These are phyloP conservation scores for Pristis pectinata DNA, from an alignment of 2,797 vertebrate species.

Conservation along the genomic window DNA sequence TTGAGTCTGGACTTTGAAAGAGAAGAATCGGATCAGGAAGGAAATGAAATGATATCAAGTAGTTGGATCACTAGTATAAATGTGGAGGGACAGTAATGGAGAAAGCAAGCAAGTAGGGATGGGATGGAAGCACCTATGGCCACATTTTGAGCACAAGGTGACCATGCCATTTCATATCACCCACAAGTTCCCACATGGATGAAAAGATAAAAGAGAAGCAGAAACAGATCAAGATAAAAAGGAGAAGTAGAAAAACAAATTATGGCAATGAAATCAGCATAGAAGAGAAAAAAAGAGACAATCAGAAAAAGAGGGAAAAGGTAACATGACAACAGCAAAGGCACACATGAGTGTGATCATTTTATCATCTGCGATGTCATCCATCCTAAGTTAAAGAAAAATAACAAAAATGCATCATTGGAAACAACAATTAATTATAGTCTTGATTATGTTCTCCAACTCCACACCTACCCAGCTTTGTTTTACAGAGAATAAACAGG, in stretches of 20 bases:
- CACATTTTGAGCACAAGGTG: not conserved
- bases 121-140: not conserved
- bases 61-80: not conserved
- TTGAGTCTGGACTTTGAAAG: not conserved
- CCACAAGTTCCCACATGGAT: not conserved
- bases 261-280: not conserved
- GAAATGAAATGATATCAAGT: not conserved
- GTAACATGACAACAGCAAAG: not conserved
- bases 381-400: not conserved
- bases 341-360: not conserved
- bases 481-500: not conserved
- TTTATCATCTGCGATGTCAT: not conserved
- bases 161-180: not conserved
- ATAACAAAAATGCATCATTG: not conserved
- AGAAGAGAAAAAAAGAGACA: not conserved
- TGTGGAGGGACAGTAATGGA: not conserved
- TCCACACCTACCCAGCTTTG: not conserved
- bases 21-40: not conserved
- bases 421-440: not conserved
- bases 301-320: not conserved
- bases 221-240: not conserved
- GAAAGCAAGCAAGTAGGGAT: not conserved
- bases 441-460: too few species aligned
- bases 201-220: not conserved
- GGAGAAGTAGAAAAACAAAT: not conserved